Evolutionary conservation across 1,140 invertebrate genomes (phyloP), one percentile per base, ranked within the genome.

Genomic region (Neodiprion pinetum): DNA sequence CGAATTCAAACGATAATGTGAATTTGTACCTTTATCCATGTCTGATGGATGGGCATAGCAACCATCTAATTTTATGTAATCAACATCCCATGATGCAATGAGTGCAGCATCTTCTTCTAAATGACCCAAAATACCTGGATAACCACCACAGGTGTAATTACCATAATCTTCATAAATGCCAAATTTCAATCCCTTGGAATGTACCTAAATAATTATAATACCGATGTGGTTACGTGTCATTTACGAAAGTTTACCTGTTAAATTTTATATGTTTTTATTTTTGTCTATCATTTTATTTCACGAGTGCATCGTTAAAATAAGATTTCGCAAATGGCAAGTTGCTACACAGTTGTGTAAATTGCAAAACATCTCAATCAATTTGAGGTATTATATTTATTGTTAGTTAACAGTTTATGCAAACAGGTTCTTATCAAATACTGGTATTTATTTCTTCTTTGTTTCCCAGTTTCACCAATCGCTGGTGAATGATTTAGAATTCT

Each of bases 151-250:
- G 0, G 98, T 99, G 82, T 94, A 94, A 79, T 95, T 97, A 3
- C 98, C 98, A 89, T 95, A 98, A 86, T 99, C 97, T 87, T 98
- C 96, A 85, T 99, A 99, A 75, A 99, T 98, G 21, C 98, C 98
- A 83, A 99, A 96, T 87, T 98, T 99, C 2, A 99, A 88, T 67
- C 96, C 97, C 89, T 95, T 96, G 9, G 93, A 92, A 89, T 99
- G 98, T 78, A 99, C 91, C 97, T 98, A 86, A 48, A 88, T 80
- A 14, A 66, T 73, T 23, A 5, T 40, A 40, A 40, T 40, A 40
- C 2, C 5, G 28, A 3, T 5, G 28, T 40, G 23, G 28, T 21
- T 21, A 17, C 67, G 21, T 68, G 70, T 23, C 1, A 40, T 40
- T 40, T 40, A 40, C 28, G 28, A 40, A 40, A 40, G 2, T 40